Evolutionary conservation across 2,888 invertebrate species (phyloP).

Genomic region (Lithophane ornitopus): DNA sequence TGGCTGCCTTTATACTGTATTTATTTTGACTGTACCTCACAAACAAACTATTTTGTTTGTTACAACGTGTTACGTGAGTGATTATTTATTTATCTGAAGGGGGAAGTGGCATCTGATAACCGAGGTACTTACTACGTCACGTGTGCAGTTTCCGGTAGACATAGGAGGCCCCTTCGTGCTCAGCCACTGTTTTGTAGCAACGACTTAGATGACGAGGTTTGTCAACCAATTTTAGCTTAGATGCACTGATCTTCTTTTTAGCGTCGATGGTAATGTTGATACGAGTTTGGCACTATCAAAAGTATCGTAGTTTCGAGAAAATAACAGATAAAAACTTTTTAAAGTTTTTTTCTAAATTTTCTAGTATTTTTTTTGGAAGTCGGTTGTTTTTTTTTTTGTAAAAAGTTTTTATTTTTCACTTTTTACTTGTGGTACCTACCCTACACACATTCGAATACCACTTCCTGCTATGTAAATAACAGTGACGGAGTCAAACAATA

Average conservation of each 20-base stretch:
- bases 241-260: neutral
- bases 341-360: no score
- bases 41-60: slow-evolving; percentile 24
- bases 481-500: no score
- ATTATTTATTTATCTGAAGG: slow-evolving; percentile 35
- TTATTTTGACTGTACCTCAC: slow-evolving; percentile 12
- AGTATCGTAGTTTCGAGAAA: neutral
- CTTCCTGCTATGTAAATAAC: no score
- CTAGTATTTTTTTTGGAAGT: no score
- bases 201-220: neutral
- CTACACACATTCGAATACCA: no score
- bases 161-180: neutral
- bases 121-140: neutral
- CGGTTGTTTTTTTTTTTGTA: no score
- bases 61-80: slow-evolving; percentile 24
- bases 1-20: neutral
- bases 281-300: neutral
- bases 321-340: no score
- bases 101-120: neutral
- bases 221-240: neutral
- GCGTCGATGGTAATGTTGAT: neutral
- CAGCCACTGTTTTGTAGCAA: neutral
- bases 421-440: no score
- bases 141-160: slow-evolving; percentile 8
- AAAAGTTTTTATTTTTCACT: no score